A percentile compares a stretch with the other conserved stretches of the same genome.
Evolutionary conservation across 2,113 vertebrate genomes (phyloP).

Genomic region (Asarcornis scutulata): DNA sequence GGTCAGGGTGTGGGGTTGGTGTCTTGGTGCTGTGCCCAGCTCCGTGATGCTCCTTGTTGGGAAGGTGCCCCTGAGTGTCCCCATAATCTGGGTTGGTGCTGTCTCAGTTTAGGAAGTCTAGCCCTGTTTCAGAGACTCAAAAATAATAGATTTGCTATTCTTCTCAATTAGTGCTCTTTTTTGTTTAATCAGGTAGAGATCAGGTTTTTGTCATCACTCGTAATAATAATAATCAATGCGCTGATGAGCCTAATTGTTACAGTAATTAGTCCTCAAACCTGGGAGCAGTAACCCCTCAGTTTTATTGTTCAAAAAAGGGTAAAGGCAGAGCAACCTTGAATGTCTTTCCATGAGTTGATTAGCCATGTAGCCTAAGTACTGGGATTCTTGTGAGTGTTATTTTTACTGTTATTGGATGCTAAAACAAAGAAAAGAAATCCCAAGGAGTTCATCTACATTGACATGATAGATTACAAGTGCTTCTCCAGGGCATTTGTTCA

Average conservation of each 20-base stretch:
- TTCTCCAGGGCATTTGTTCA: slow-evolving; percentile 69
- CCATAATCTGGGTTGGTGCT: not conserved
- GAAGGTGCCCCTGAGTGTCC: not conserved
- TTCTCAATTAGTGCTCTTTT: slow-evolving; percentile 36
- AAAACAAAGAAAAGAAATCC: slow-evolving; percentile 68
- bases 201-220: not conserved
- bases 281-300: slow-evolving; percentile 23
- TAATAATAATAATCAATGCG: slow-evolving; percentile 22
- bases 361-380: not conserved
- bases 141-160: not conserved
- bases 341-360: slow-evolving; percentile 45
- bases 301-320: slow-evolving; percentile 29
- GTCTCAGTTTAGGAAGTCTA: not conserved
- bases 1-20: rapidly evolving
- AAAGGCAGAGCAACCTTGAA: slow-evolving; percentile 42
- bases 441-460: slow-evolving; percentile 57
- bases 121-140: not conserved
- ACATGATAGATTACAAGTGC: slow-evolving; percentile 55
- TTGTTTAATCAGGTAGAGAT: slow-evolving; percentile 30
- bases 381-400: slow-evolving; percentile 24
- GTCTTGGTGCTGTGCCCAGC: rapidly evolving
- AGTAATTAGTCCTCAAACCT: slow-evolving; percentile 33
- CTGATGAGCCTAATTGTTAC: slow-evolving; percentile 35
- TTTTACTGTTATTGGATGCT: slow-evolving; percentile 52
- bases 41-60: rapidly evolving